These are phyloP conservation scores for Loxodonta africana DNA, from an alignment of 2,113 vertebrate species.

Conservation along the genomic window DNA sequence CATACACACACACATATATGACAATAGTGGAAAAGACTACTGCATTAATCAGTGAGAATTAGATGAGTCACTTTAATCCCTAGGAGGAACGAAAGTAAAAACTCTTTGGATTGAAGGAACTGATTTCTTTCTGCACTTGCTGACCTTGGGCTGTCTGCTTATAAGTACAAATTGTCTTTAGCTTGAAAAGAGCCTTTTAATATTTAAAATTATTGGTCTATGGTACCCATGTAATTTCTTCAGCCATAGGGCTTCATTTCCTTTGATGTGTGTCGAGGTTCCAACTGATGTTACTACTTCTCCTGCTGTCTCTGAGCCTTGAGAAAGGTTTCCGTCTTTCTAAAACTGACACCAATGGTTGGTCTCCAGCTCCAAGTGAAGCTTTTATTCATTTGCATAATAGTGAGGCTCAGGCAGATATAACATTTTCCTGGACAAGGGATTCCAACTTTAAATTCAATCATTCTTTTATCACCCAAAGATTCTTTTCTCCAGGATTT, in stretches of 20 bases:
- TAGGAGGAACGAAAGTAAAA: constrained; percentile 77
- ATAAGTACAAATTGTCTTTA: constrained; percentile 84
- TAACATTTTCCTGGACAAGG: constrained; percentile 59
- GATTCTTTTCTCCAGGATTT: not conserved
- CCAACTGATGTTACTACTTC: constrained; percentile 85
- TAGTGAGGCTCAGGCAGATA: constrained; percentile 75
- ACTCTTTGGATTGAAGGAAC: constrained; percentile 72
- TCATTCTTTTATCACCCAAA: not conserved
- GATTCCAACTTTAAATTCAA: constrained; percentile 75
- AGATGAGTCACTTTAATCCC: constrained; percentile 84
- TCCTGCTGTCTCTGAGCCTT: constrained; percentile 88
- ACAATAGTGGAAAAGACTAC: constrained; percentile 68
- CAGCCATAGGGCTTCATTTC: constrained; percentile 88
- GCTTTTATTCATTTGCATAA: constrained; percentile 84
- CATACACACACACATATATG: not conserved
- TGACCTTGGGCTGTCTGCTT: constrained; percentile 88
- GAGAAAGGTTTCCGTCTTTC: constrained; percentile 87
- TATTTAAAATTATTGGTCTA: constrained; percentile 91
- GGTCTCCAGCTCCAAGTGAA: constrained; percentile 78
- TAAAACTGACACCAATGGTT: constrained; percentile 82
- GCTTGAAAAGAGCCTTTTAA: constrained; percentile 87
- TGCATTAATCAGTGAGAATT: constrained; percentile 79
- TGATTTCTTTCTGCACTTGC: constrained; percentile 78
- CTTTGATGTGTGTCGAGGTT: constrained; percentile 88
- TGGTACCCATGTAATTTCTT: constrained; percentile 87